Evolutionary conservation across 2,113 vertebrate species (phyloP).

Genomic region (Cynoglossus semilaevis): DNA sequence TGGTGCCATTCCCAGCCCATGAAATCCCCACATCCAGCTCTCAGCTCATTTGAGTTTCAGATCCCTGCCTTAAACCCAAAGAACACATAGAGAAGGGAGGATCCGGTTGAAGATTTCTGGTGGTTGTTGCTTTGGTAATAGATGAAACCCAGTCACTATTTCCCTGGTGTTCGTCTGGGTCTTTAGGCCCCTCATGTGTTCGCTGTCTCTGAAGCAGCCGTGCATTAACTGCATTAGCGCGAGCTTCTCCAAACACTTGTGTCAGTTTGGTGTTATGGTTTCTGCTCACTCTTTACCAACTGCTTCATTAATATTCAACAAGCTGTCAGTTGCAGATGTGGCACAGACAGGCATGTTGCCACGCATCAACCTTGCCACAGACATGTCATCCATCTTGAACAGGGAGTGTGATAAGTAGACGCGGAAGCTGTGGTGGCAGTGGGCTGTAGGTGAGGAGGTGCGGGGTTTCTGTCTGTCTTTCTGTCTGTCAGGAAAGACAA

Average conservation of each 20-base stretch:
- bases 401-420: slow-evolving; percentile 30
- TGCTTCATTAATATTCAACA: slow-evolving; percentile 45
- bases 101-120: not conserved
- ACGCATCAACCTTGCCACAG: slow-evolving; percentile 25
- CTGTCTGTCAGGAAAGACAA: slow-evolving; percentile 34
- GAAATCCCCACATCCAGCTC: too few relatives aligned
- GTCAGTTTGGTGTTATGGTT: slow-evolving; percentile 5
- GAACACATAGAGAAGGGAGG: too few relatives aligned
- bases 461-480: not conserved
- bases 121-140: too few relatives aligned
- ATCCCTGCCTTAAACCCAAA: too few relatives aligned
- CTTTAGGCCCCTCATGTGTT: not conserved
- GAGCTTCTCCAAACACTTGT: not conserved
- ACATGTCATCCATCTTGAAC: slow-evolving; percentile 37
- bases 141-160: not conserved
- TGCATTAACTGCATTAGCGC: not conserved
- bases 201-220: not conserved
- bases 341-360: slow-evolving; percentile 28
- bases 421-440: not conserved
- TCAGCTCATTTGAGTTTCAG: too few relatives aligned
- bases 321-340: slow-evolving; percentile 51
- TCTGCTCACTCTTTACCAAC: slow-evolving; percentile 22
- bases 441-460: not conserved
- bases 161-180: not conserved
- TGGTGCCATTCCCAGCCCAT: too few relatives aligned